phyloP scores from a whole-genome alignment of 2,888 invertebrate species.

The Nomada flava region DNA sequence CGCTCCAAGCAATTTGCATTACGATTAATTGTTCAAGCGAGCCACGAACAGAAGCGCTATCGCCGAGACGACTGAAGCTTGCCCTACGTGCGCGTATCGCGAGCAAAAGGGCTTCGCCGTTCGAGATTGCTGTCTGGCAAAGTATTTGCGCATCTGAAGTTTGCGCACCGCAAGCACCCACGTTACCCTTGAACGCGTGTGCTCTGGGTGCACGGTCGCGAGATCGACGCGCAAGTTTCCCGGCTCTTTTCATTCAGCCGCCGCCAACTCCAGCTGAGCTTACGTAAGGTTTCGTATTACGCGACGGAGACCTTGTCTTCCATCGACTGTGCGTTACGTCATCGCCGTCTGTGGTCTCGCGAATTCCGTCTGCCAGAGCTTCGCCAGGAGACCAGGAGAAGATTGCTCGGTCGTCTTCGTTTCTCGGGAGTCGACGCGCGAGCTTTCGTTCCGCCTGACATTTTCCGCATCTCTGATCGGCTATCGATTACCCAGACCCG shows the following conservation, averaged over 20 bases:
- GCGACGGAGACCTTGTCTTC: constrained; percentile 71
- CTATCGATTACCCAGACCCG: constrained; percentile 22
- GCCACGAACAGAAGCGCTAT: neutral
- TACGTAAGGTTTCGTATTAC: constrained; percentile 67
- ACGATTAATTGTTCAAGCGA: too few species aligned
- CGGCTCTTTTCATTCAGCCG: constrained; percentile 53
- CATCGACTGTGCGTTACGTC: constrained; percentile 62
- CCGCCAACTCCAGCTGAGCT: constrained; percentile 49
- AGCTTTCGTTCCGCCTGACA: neutral
- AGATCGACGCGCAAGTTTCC: constrained; percentile 14
- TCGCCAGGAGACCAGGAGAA: neutral
- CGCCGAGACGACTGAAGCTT: neutral
- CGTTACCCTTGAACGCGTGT: neutral
- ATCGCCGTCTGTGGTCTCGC: constrained; percentile 31
- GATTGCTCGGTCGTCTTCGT: too few species aligned
- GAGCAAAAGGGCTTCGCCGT: neutral
- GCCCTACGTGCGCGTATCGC: neutral
- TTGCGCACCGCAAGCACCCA: neutral
- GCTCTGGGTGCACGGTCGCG: neutral
- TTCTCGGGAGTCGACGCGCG: too few species aligned
- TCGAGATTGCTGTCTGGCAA: too few species aligned
- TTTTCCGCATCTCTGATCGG: constrained; percentile 25
- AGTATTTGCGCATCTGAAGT: too few species aligned
- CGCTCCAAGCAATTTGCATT: constrained; percentile 5
- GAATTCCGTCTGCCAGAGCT: constrained; percentile 20